Evolutionary conservation across 2,113 vertebrate species (phyloP).

Genomic region (Anas platyrhynchos): DNA sequence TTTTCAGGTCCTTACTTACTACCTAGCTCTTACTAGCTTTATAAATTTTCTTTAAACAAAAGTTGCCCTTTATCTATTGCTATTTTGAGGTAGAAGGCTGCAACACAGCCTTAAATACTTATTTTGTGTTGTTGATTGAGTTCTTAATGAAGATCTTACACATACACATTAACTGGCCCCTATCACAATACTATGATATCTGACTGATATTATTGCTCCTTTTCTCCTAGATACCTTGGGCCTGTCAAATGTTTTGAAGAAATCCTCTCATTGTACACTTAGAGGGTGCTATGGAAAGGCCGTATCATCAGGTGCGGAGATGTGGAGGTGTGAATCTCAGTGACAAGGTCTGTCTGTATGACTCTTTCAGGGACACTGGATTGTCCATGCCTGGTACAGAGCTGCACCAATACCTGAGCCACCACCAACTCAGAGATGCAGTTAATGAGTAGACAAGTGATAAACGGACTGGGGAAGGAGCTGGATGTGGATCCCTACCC

Average conservation of each 20-base stretch:
- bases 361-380: background rate
- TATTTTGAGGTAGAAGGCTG: background rate
- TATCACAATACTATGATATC: background rate
- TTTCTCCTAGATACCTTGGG: background rate
- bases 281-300: background rate
- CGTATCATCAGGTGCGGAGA: background rate
- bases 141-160: background rate
- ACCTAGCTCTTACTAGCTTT: background rate
- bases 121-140: background rate
- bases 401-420: background rate
- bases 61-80: background rate
- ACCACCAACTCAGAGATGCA: background rate
- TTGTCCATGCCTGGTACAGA: background rate
- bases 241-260: background rate
- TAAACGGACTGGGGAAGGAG: background rate
- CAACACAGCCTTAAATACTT: background rate
- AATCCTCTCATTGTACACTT: background rate
- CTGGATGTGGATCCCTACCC: too few relatives aligned
- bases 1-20: background rate
- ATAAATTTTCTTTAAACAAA: background rate
- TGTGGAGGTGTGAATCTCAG: background rate
- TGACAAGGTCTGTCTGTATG: background rate
- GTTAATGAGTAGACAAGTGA: background rate
- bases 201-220: background rate
- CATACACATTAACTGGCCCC: background rate